A percentile compares a stretch with the other conserved stretches of the same genome.
These are phyloP conservation scores for Scaptomyza reducta DNA, from an alignment of 2,888 invertebrate species.

Conservation along the genomic window DNA sequence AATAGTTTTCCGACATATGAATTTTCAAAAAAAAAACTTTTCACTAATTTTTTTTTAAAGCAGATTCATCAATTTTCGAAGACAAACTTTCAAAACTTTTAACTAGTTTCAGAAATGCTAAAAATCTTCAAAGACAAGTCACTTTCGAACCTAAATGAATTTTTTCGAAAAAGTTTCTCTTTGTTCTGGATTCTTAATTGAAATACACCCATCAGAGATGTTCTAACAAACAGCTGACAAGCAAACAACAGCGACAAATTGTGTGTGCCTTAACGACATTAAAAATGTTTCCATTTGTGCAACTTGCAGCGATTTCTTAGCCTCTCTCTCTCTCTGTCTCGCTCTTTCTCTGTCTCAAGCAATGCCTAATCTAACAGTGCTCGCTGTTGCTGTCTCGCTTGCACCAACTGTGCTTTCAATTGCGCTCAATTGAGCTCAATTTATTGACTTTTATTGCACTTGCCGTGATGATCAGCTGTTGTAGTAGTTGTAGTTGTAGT, in stretches of 20 bases:
- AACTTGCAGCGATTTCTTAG: slow-evolving; percentile 33
- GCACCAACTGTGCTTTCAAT: slow-evolving; percentile 53
- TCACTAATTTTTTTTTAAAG: too few relatives aligned
- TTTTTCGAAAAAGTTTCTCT: too few relatives aligned
- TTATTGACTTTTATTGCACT: slow-evolving; percentile 76
- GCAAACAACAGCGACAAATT: background rate
- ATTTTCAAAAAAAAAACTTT: too few relatives aligned
- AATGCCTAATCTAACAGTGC: background rate
- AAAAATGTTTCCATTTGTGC: slow-evolving; percentile 19
- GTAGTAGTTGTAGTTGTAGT: slow-evolving; percentile 3
- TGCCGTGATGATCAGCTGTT: slow-evolving; percentile 55
- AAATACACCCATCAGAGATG: slow-evolving; percentile 20
- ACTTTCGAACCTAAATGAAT: too few relatives aligned
- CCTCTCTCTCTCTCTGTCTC: background rate
- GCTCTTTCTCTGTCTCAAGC: background rate
- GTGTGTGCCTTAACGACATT: background rate
- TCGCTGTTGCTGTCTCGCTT: background rate
- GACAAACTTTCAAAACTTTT: too few relatives aligned
- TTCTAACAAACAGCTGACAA: slow-evolving; percentile 10
- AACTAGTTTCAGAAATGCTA: too few relatives aligned
- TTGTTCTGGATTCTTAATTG: background rate
- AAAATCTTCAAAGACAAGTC: too few relatives aligned
- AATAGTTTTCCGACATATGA: too few relatives aligned
- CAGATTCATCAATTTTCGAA: background rate
- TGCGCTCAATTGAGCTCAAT: slow-evolving; percentile 80